These are phyloP conservation scores for Esperia sulphurella DNA, from an alignment of 2,888 invertebrate species.

Conservation along the genomic window DNA sequence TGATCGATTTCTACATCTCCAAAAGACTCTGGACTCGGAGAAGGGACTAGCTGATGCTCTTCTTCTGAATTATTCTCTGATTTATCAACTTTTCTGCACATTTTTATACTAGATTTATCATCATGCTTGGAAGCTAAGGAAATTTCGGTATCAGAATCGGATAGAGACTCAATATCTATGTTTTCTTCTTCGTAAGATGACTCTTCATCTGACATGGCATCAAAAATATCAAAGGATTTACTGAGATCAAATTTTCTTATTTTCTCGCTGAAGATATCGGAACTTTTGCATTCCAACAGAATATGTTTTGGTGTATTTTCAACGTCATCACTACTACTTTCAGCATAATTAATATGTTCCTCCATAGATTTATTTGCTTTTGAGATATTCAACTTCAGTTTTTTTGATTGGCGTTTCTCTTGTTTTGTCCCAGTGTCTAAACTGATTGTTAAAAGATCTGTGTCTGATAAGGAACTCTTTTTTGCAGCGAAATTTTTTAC, in stretches of 20 bases:
- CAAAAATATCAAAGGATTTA: conserved; percentile 56
- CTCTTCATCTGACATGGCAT: conserved; percentile 40
- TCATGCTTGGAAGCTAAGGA: conserved; percentile 33
- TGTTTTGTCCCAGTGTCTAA: conserved; percentile 23
- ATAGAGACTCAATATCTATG: conserved; percentile 49
- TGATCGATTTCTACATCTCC: conserved; percentile 58
- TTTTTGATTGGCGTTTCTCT: conserved; percentile 41
- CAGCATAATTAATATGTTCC: conserved; percentile 27
- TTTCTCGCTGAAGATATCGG: conserved; percentile 49
- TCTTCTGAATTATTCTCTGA: conserved; percentile 14
- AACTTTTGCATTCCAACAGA: conserved; percentile 44
- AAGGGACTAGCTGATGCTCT: conserved; percentile 30
- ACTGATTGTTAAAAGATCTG: conserved; percentile 42
- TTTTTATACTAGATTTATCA: conserved; percentile 17
- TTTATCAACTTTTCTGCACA: conserved; percentile 11
- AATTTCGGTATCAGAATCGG: conserved; percentile 53
- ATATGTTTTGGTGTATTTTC: conserved; percentile 70
- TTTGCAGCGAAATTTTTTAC: conserved; percentile 42
- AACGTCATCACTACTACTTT: conserved; percentile 27
- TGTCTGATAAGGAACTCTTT: conserved; percentile 61
- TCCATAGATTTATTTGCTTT: conserved; percentile 53
- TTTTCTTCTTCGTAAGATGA: conserved; percentile 42
- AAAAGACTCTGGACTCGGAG: conserved; percentile 58
- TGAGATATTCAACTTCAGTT: conserved; percentile 55
- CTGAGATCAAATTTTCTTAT: conserved; percentile 56